Evolutionary conservation across 2,113 vertebrate genomes (phyloP).

Genomic region (Platichthys stellatus): DNA sequence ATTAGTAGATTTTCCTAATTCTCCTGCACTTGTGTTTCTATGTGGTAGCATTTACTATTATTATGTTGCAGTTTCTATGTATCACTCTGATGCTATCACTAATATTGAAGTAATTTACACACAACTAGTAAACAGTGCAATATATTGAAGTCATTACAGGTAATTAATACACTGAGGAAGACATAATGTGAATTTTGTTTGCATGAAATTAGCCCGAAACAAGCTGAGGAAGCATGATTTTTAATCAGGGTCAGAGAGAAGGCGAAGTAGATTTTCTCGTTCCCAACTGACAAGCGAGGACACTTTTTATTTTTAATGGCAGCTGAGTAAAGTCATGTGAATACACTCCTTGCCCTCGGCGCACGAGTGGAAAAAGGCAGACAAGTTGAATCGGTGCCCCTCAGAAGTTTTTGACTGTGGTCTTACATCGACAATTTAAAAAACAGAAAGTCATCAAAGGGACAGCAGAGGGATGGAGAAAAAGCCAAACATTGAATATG

Average conservation of each 20-base stretch:
- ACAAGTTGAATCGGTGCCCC: constrained; percentile 10
- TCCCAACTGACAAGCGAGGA: not conserved
- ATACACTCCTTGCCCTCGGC: not conserved
- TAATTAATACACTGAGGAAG: too few relatives aligned
- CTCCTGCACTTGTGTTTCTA: too few relatives aligned
- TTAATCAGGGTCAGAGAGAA: not conserved
- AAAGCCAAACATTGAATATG: constrained; percentile 67
- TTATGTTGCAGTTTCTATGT: not conserved
- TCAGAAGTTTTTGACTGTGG: not conserved
- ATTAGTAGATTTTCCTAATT: too few relatives aligned
- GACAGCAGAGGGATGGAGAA: constrained; percentile 24
- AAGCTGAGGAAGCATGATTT: not conserved
- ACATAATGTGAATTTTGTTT: too few relatives aligned
- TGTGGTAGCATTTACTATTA: not conserved
- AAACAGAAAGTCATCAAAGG: not conserved
- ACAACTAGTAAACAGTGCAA: not conserved
- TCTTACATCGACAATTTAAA: not conserved
- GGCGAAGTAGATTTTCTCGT: not conserved
- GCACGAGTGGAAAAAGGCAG: not conserved
- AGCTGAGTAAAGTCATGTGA: not conserved
- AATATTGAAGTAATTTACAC: too few relatives aligned
- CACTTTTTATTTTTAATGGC: not conserved
- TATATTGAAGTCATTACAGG: not conserved
- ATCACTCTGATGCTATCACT: not conserved
- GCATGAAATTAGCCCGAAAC: not conserved